phyloP scores from a whole-genome alignment of 2,888 invertebrate species.

The Palloptera scutellata region DNA sequence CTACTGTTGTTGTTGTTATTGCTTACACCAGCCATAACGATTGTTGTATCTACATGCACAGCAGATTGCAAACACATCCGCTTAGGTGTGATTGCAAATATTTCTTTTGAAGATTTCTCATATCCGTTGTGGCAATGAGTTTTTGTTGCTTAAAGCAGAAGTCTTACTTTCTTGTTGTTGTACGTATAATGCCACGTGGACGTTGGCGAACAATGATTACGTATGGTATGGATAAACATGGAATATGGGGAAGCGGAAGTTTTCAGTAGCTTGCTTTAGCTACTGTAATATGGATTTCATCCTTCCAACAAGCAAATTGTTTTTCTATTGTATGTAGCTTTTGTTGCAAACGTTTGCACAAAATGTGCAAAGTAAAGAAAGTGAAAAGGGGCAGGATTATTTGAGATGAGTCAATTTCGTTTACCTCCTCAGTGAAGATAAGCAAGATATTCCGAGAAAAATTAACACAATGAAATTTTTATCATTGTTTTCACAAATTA shows the following conservation, averaged over 20 bases:
- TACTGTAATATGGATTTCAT: too few relatives aligned
- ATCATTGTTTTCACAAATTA: slow-evolving; percentile 10
- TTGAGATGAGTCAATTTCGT: too few relatives aligned
- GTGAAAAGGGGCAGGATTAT: too few relatives aligned
- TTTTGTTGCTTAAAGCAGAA: slow-evolving; percentile 27
- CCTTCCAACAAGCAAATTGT: too few relatives aligned
- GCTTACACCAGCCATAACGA: background rate
- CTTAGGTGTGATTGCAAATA: slow-evolving; percentile 27
- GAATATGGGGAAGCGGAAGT: background rate
- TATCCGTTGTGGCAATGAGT: slow-evolving; percentile 51
- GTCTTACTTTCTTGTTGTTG: too few relatives aligned
- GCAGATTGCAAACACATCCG: slow-evolving; percentile 6
- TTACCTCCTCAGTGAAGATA: too few relatives aligned
- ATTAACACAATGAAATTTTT: background rate
- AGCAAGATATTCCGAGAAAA: background rate
- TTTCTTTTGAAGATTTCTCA: slow-evolving; percentile 48
- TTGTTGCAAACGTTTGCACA: too few relatives aligned
- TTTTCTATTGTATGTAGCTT: too few relatives aligned
- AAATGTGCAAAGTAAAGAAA: too few relatives aligned
- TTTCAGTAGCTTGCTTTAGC: background rate
- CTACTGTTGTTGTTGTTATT: background rate
- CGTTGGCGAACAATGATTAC: background rate
- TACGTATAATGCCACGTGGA: too few relatives aligned
- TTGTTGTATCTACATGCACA: slow-evolving; percentile 3
- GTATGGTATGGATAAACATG: too few relatives aligned